Base-by-base conservation (phyloP, 1,140 invertebrate genomes). In the Ctenoplectra terminalis region DNA sequence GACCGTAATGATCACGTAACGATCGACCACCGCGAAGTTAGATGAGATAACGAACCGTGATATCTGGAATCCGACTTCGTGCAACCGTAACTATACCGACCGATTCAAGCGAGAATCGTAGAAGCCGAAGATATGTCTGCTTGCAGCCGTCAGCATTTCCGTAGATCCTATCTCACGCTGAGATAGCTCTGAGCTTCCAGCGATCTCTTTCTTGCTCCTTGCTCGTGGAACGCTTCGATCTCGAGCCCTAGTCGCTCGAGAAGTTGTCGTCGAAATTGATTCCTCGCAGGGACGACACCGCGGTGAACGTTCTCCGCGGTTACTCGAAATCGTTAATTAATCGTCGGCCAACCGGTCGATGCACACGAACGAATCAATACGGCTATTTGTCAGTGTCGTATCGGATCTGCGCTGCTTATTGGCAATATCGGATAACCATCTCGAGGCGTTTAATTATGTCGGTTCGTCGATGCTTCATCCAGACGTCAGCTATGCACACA, bases 1-100 rank as follows among this genome's bases (percentile, higher is more conserved):
- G 86, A 85, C 86, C 87, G 87, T 88, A 88, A 88, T 85, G 86
- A 87, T 87, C 87, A 72, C 73, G 86, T 87, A 88, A 88, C 86
- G 86, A 88, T 85, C 87, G 87, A 78, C 86, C 86, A 83, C 86
- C 86, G 67, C 52, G 54, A 64, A 83, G 86, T 72, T 61, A 78
- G 80, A 88, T 81, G 87, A 88, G 87, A 83, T 88, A 88, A 87
- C 87, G 83, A 87, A 83, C 64, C 56, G 71, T 76, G 71, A 87
- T 87, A 85, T 87, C 85, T 76, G 83, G 86, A 81, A 87, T 87
- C 73, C 81, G 61, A 77, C 67, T 77, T 84, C 71, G 81, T 83
- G 81, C 60, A 75, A 87, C 84, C 67, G 69, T 75, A 82, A 43
- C 58, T 48, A 26, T 13, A 15, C 29, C 26, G 29, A 4, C 81